Conservation (phyloP, 2,797 vertebrate species). For the Zalophus californianus region DNA sequence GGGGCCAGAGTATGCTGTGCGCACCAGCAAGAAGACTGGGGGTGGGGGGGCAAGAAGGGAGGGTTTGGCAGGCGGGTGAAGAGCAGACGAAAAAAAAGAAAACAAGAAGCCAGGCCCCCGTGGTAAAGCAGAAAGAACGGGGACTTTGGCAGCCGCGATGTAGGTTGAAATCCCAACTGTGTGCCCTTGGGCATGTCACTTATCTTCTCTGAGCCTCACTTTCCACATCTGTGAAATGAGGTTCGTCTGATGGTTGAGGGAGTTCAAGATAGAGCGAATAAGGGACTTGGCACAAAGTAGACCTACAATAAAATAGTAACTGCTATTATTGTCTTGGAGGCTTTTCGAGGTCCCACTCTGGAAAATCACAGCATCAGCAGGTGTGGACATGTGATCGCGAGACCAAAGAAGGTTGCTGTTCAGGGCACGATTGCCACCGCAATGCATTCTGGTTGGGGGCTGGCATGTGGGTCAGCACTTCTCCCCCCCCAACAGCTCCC, state of each 20-base stretch:
- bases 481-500: background rate
- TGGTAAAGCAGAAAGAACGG: background rate
- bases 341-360: background rate
- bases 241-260: background rate
- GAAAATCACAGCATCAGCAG: constrained; percentile 40
- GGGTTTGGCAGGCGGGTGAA: background rate
- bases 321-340: background rate
- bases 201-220: background rate
- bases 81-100: background rate
- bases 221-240: background rate
- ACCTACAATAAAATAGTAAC: background rate
- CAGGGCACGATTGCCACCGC: background rate
- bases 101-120: too few species aligned
- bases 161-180: background rate
- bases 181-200: background rate
- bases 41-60: background rate
- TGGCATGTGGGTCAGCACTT: background rate
- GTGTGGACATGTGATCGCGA: background rate
- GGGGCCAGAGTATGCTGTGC: background rate
- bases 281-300: background rate
- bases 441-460: background rate
- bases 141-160: background rate
- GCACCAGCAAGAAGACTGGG: background rate
- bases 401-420: constrained; percentile 54
- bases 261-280: background rate